These are phyloP conservation scores for Dryomyza anilis DNA, from an alignment of 2,888 invertebrate species.

Conservation along the genomic window DNA sequence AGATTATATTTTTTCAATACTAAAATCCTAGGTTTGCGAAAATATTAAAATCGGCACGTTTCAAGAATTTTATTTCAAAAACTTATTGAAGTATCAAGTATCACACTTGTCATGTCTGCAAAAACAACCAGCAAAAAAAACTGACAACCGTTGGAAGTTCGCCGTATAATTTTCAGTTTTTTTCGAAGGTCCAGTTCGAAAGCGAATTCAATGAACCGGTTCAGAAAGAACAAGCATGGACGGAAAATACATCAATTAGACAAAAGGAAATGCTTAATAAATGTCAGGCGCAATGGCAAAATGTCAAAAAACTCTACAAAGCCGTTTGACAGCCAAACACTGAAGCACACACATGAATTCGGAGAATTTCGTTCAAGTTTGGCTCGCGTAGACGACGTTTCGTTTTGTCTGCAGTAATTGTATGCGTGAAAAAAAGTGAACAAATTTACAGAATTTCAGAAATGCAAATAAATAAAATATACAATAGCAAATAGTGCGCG, in stretches of 20 bases:
- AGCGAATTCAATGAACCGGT: too few relatives aligned
- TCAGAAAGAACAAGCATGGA: not conserved
- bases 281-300: constrained; percentile 30
- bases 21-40: too few relatives aligned
- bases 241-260: not conserved
- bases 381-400: not conserved
- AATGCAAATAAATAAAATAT: constrained; percentile 11
- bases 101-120: too few relatives aligned
- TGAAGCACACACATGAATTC: not conserved
- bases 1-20: too few relatives aligned
- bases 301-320: constrained; percentile 28
- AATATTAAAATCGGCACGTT: too few relatives aligned
- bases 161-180: too few relatives aligned
- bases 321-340: not conserved
- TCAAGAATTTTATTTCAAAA: too few relatives aligned
- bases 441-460: not conserved
- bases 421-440: constrained; percentile 1
- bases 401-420: constrained; percentile 12
- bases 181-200: too few relatives aligned
- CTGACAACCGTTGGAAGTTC: too few relatives aligned
- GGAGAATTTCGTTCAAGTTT: constrained; percentile 8
- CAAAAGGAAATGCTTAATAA: constrained; percentile 13
- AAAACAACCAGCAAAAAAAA: too few relatives aligned
- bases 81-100: too few relatives aligned
- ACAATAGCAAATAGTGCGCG: not conserved